Conservation (phyloP, 2,888 invertebrate species). For the Agrilus cyanescens region DNA sequence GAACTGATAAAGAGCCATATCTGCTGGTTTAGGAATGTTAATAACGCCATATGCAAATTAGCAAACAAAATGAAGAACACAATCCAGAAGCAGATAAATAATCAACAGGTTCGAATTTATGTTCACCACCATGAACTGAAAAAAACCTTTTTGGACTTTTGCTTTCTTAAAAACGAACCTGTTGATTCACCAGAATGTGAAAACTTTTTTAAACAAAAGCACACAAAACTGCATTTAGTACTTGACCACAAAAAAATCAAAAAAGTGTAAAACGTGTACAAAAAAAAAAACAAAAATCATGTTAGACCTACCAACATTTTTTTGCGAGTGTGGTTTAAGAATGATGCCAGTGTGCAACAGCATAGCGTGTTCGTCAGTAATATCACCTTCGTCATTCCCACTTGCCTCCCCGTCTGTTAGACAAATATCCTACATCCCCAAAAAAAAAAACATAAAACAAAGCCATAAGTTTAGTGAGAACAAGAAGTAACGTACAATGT, state of each 20-base stretch:
- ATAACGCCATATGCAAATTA: no score
- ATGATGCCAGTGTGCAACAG: conserved; percentile 42
- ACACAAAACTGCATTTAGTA: background rate
- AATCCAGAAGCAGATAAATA: no score
- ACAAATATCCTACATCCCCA: conserved; percentile 38
- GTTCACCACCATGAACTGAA: no score
- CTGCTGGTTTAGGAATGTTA: no score
- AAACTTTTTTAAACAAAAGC: background rate
- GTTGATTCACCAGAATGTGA: background rate
- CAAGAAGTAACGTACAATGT: no score
- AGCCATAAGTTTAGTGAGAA: no score
- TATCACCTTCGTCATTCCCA: conserved; percentile 50
- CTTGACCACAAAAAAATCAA: background rate
- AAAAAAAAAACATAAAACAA: no score
- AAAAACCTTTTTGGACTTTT: no score
- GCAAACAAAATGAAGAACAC: no score
- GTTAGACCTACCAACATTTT: conserved; percentile 29
- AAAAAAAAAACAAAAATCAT: background rate
- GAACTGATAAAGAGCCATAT: no score
- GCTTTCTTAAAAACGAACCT: no score
- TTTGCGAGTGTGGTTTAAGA: conserved; percentile 31
- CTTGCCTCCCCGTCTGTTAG: conserved; percentile 49
- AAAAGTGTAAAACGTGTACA: background rate
- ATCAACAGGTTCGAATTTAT: no score
- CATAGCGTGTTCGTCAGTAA: conserved; percentile 62